Conservation (phyloP, 2,888 invertebrate genomes). For the Leucoma salicis region DNA sequence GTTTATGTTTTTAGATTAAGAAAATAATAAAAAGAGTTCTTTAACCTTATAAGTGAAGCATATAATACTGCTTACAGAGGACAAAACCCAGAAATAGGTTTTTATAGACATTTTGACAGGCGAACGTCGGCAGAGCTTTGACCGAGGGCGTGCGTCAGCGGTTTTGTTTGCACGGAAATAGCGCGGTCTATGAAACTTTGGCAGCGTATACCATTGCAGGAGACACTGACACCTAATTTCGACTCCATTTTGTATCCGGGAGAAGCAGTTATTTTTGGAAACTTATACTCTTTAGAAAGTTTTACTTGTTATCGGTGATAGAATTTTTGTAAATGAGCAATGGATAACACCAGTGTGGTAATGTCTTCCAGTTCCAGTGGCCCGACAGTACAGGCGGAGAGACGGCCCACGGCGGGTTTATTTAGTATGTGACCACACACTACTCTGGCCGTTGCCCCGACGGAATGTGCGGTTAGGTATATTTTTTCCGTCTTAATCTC, state of each 20-base stretch:
- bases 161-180: conserved; percentile 56
- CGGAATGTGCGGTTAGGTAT: too few species aligned
- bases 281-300: neutral
- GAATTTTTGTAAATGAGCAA: too few species aligned
- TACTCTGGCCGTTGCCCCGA: too few species aligned
- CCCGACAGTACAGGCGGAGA: too few species aligned
- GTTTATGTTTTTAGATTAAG: too few species aligned
- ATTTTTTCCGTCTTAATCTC: too few species aligned
- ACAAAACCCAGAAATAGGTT: conserved; percentile 36
- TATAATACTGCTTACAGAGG: conserved; percentile 23
- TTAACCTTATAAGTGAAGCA: conserved; percentile 28
- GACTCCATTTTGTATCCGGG: conserved; percentile 32
- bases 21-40: too few species aligned
- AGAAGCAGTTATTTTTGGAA: conserved; percentile 30
- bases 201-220: conserved; percentile 64
- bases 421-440: too few species aligned
- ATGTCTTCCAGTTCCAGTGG: too few species aligned
- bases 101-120: conserved; percentile 37
- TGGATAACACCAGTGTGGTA: too few species aligned
- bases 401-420: too few species aligned
- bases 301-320: neutral
- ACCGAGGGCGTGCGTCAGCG: conserved; percentile 41
- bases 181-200: conserved; percentile 59
- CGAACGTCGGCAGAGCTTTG: conserved; percentile 52
- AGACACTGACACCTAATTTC: conserved; percentile 50